Conservation (phyloP, 2,113 vertebrate species). For the Eudorcas thomsonii region DNA sequence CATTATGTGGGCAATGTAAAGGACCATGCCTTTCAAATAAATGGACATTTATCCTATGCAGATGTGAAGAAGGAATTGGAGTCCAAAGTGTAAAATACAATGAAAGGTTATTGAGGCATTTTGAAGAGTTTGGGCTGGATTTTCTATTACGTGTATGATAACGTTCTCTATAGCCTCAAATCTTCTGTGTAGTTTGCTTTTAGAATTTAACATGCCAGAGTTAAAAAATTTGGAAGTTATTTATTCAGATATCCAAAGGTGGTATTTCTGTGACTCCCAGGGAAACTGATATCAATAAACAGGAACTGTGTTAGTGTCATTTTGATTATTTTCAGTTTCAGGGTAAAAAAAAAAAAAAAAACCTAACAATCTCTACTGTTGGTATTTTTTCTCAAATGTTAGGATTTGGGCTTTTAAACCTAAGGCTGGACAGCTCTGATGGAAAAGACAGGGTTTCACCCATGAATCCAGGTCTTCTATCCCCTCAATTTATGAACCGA, state of each 20-base stretch:
- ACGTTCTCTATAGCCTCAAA: not conserved
- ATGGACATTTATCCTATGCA: slow-evolving; percentile 56
- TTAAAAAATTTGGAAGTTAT: not conserved
- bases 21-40: slow-evolving; percentile 49
- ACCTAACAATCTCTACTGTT: not conserved
- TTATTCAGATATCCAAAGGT: not conserved
- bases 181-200: slow-evolving; percentile 20
- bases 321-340: not conserved
- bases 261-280: not conserved
- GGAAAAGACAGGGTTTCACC: not conserved
- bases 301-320: not conserved
- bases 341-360: not conserved
- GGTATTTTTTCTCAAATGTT: not conserved
- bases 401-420: not conserved
- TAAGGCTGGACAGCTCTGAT: not conserved
- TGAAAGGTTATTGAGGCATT: slow-evolving; percentile 45
- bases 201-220: slow-evolving; percentile 42
- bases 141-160: slow-evolving; percentile 20
- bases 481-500: not conserved
- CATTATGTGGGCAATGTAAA: slow-evolving; percentile 57
- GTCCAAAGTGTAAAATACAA: slow-evolving; percentile 13
- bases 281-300: not conserved
- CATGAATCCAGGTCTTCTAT: not conserved
- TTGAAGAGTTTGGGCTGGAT: not conserved
- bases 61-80: slow-evolving; percentile 58